Conservation (phyloP, 2,797 vertebrate genomes). For the Acanthis flammea region DNA sequence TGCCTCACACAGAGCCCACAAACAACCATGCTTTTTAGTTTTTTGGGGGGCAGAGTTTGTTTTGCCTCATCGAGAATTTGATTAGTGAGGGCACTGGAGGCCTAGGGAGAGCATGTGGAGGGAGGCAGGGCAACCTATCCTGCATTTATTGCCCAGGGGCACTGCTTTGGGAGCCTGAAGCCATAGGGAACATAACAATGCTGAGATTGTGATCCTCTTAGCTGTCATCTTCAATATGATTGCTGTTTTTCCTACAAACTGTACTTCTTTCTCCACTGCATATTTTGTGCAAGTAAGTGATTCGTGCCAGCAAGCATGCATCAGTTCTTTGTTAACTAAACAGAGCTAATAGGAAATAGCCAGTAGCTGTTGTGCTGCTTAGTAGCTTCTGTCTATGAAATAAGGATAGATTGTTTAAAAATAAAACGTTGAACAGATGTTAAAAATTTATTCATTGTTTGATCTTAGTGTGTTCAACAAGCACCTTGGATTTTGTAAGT, state of each 20-base stretch:
- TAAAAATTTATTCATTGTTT: not conserved
- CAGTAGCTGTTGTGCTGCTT: not conserved
- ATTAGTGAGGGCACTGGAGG: not conserved
- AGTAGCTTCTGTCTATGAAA: not conserved
- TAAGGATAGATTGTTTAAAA: not conserved
- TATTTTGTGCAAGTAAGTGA: not conserved
- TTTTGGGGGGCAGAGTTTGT: not conserved
- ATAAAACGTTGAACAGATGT: not conserved
- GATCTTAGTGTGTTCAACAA: not conserved
- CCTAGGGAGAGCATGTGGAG: accelerated
- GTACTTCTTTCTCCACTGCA: not conserved
- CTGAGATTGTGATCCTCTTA: not conserved
- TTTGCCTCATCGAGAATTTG: not conserved
- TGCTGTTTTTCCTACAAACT: not conserved
- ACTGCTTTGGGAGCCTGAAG: not conserved
- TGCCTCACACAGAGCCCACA: not conserved
- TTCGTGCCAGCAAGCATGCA: accelerated
- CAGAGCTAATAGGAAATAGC: not conserved
- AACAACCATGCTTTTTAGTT: not conserved
- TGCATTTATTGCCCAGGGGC: not conserved
- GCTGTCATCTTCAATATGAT: not conserved
- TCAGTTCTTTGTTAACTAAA: not conserved
- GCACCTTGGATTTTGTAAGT: not conserved
- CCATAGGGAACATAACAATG: accelerated
- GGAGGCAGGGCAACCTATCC: accelerated